phyloP scores from a whole-genome alignment of 2,113 vertebrate genomes.

The Dendrocopos noguchii region DNA sequence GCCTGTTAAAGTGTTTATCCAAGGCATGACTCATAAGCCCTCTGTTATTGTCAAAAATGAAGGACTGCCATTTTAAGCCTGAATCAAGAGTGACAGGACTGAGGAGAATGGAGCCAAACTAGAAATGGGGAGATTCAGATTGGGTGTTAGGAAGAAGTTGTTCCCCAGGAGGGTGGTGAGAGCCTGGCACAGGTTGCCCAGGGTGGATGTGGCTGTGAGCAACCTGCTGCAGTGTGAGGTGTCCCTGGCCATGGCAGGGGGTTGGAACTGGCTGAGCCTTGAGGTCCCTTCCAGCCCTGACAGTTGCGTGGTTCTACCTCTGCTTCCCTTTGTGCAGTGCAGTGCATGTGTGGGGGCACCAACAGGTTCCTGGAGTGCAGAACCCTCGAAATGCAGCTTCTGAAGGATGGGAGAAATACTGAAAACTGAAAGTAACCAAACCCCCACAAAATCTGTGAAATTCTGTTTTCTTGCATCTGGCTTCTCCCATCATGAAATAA shows the following conservation, averaged over 20 bases:
- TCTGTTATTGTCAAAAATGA: neutral
- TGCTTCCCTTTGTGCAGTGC: neutral
- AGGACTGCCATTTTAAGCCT: neutral
- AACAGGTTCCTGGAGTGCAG: neutral
- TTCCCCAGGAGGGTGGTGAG: too few relatives aligned
- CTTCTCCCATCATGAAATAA: neutral
- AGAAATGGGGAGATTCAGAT: too few relatives aligned
- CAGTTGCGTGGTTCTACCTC: neutral
- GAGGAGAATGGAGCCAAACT: too few relatives aligned
- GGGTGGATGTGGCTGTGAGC: too few relatives aligned
- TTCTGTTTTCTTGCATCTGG: neutral
- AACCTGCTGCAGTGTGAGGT: too few relatives aligned
- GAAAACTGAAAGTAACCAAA: neutral
- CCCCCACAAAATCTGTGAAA: neutral
- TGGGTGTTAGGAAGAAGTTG: too few relatives aligned
- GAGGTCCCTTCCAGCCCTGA: too few relatives aligned
- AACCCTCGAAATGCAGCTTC: neutral
- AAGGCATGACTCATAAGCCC: neutral
- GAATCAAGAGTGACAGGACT: neutral
- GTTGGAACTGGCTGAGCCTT: too few relatives aligned
- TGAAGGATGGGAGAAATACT: neutral
- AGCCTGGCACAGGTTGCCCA: too few relatives aligned
- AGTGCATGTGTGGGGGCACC: accelerated
- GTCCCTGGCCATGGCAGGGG: too few relatives aligned
- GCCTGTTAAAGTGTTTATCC: neutral